Base-by-base conservation (phyloP, 2,888 invertebrate species). In the Stratiomys singularior region DNA sequence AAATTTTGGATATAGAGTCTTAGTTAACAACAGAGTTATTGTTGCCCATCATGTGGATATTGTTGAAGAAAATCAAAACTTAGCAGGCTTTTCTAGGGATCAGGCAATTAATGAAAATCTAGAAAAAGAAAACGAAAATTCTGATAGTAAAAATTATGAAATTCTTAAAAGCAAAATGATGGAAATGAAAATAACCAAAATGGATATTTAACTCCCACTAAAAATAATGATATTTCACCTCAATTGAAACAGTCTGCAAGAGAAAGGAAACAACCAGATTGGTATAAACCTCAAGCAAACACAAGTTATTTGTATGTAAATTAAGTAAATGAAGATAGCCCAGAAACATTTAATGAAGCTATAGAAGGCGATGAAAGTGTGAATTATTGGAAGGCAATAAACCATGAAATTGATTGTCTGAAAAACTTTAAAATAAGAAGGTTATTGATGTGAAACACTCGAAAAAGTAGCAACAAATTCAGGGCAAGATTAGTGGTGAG, bases 341-440 rank as follows among this genome's bases (percentile, higher is more conserved):
- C 82, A 78, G 72, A 76, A 78, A 82, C 78, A 69, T 84, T 81
- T 82, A 79, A 84, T 78, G 83, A 83, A 81, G 83, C 83, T 78
- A 82, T 82, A 23, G 82, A 72, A 28, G 81, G 79, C 58, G 0
- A 79, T 77, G 82, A 83, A 47, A 5, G n/a, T n/a, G n/a, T 1
- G 77, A 79, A 81, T 60, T 71, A 82, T 79, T 71, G 71, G 83
- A 78, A 82, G 83, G 83, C 76, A 79, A 81, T 46, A 83, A 78
- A 81, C 82, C 46, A 80, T 81, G n/a, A n/a, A n/a, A n/a, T n/a
- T n/a, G n/a, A n/a, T n/a, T n/a, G n/a, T n/a, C n/a, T n/a, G n/a
- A n/a, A 3, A 80, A 76, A 46, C 83, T 83, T 76, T 76, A 81
- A 80, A 80, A 81, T 77, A 81, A 82, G 81, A 81, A 82, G 11